Evolutionary conservation across 2,888 invertebrate genomes (phyloP), one percentile per base, ranked within the genome.

Genomic region (Elaeidobius kamerunicus): DNA sequence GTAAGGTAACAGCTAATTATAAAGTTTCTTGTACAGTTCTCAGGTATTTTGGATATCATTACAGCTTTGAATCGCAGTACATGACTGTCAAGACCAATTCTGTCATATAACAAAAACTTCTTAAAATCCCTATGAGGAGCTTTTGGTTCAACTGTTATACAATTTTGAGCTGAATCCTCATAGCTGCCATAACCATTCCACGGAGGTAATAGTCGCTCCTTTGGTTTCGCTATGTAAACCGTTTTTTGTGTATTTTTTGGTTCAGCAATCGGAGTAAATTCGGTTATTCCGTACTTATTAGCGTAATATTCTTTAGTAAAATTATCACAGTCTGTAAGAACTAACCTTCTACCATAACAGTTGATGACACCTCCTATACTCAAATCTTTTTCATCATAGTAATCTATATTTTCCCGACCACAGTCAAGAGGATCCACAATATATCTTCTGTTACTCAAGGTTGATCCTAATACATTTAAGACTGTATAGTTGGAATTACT

Each of bases 111-210:
- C 50, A 91, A 77, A 65, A 91, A 90, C 69, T 91, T 91, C 50
- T 85, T 80, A 62, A 91, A 87, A 70, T 92, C 88, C 6, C 79
- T 76, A 61, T 83, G 82, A 0, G 88, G 88, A 1, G 89, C 76
- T 68, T 87, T 88, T 0, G 90, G 88, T 61, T 88, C 82, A 0
- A 94, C 83, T 0, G 85, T 84, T 41, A 84, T 80, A 67, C 93
- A 93, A 67, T 92, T 93, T 60, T 86, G 86, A 6, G 91, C 87
- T 0, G 93, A 93, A 69, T 95, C 94, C 56, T 91, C 91, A 67
- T 90, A 88, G 0, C 85, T 83, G 0, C 95, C 95, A 73, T 85
- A 92, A 2, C 94, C 94, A 67, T 93, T 94, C 82, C 90, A 94
- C 0, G 93, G 93, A 0, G 94, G 93, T 36, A 88, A 67, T 59